Percentiles rank a stretch among this genome's conserved stretches.
These are phyloP conservation scores for Tetrax tetrax DNA, from an alignment of 2,113 vertebrate species.

Conservation along the genomic window DNA sequence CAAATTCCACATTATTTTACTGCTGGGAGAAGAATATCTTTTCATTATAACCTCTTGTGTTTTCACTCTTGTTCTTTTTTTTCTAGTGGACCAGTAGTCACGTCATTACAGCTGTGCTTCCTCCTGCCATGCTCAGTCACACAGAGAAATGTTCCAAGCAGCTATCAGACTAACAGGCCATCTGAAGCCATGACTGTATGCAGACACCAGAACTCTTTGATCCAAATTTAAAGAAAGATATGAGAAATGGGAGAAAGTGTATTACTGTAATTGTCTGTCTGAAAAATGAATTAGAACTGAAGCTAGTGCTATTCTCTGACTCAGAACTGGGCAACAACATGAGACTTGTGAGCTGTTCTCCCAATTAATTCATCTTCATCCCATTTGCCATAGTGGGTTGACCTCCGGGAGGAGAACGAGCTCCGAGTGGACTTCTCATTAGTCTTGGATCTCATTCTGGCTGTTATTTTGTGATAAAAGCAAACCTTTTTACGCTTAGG, in stretches of 20 bases:
- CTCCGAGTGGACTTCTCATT: not conserved
- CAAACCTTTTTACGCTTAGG: not conserved
- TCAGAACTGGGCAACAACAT: not conserved
- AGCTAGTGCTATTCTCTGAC: not conserved
- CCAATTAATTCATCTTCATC: not conserved
- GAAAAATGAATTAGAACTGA: not conserved
- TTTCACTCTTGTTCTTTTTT: not conserved
- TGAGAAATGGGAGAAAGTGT: not conserved
- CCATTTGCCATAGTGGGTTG: not conserved
- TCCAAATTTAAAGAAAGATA: not conserved
- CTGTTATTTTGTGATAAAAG: not conserved
- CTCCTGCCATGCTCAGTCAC: not conserved
- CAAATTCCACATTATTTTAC: conserved; percentile 9
- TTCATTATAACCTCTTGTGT: not conserved
- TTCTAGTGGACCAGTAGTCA: not conserved
- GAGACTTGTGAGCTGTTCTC: not conserved
- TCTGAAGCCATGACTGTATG: not conserved
- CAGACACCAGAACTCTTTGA: not conserved
- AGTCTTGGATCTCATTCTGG: not conserved
- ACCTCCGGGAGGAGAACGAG: not conserved
- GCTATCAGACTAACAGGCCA: not conserved
- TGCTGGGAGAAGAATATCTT: not conserved
- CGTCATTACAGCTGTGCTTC: accelerated
- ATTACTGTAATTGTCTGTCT: not conserved
- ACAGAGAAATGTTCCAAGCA: not conserved